Base-by-base conservation (phyloP, 2,797 vertebrate species). In the Glossophaga mutica region DNA sequence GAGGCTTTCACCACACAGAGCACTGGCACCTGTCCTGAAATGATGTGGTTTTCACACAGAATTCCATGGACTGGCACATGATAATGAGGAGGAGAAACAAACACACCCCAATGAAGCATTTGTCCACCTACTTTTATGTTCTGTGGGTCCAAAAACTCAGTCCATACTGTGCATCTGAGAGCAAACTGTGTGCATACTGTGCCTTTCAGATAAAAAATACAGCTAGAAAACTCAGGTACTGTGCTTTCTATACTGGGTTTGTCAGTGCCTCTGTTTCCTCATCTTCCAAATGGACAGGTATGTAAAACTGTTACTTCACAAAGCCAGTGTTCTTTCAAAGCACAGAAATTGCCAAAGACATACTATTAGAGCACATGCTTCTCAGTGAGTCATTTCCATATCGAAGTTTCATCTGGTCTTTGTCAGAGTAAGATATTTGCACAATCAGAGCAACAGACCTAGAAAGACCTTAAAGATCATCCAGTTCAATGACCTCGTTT, bases 261-360 rank as follows among this genome's bases (percentile, higher is more conserved):
- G 14, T 26, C 29, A 26, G 32, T 85, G 18, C 24, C 42, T 95
- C 21, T 78, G 15, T 77, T 94, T 48, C 32, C n/a, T 73, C 19
- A 19, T 26, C 83, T 52, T 92, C 16, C 83, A 73, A 91, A 57
- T 50, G 55, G 34, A 70, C 9, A 4, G 24, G 24, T 57, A 26
- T 57, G 59, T 50, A 67, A 91, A 83, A 85, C 29, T 82, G 24
- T 73, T 57, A 46, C 82, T 91, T 96, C 32, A 32, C 42, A 91
- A 85, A 94, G 19, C 5, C 74, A 70, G 18, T 46, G 32, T 65
- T 89, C 52, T 67, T 73, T 83, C 19, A 52, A 57, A 83, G 29
- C 62, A 86, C 19, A 82, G 59, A 95, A 68, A 86, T 29, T 55
- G 19, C 18, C 73, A 82, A 48, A 42, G 39, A 57, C 52, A 32